Percentiles rank a stretch among this genome's conserved stretches.
These are phyloP conservation scores for Oscheius sp. DNA, from an alignment of 2,888 invertebrate genomes.

Conservation along the genomic window DNA sequence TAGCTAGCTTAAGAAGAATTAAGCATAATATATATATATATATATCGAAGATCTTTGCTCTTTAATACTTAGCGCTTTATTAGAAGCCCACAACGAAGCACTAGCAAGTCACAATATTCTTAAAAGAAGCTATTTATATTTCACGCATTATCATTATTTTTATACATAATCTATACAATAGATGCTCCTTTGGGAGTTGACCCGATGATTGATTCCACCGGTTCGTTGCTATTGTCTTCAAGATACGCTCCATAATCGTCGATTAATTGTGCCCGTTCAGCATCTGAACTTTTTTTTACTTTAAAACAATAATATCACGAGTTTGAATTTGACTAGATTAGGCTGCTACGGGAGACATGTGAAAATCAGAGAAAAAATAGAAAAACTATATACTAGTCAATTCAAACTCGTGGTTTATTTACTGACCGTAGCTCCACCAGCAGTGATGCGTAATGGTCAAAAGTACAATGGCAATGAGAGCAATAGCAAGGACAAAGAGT, in stretches of 20 bases:
- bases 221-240: conserved; percentile 35
- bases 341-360: too few relatives aligned
- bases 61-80: too few relatives aligned
- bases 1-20: too few relatives aligned
- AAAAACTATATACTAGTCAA: too few relatives aligned
- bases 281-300: conserved; percentile 36
- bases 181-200: conserved; percentile 49
- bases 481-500: conserved; percentile 55
- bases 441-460: conserved; percentile 55
- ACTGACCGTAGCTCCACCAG: conserved; percentile 53
- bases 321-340: too few relatives aligned
- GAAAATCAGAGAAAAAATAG: too few relatives aligned
- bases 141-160: too few relatives aligned
- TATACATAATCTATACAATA: conserved; percentile 44
- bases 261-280: conserved; percentile 42
- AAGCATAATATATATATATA: too few relatives aligned
- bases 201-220: conserved; percentile 48
- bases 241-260: conserved; percentile 44
- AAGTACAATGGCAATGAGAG: conserved; percentile 55
- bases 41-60: too few relatives aligned
- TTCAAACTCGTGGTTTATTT: not conserved
- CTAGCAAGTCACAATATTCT: too few relatives aligned
- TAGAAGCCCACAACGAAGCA: too few relatives aligned
- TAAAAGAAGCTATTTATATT: too few relatives aligned
- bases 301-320: not conserved